Base-by-base conservation (phyloP, 2,888 invertebrate genomes). In the Branchellion lobata region DNA sequence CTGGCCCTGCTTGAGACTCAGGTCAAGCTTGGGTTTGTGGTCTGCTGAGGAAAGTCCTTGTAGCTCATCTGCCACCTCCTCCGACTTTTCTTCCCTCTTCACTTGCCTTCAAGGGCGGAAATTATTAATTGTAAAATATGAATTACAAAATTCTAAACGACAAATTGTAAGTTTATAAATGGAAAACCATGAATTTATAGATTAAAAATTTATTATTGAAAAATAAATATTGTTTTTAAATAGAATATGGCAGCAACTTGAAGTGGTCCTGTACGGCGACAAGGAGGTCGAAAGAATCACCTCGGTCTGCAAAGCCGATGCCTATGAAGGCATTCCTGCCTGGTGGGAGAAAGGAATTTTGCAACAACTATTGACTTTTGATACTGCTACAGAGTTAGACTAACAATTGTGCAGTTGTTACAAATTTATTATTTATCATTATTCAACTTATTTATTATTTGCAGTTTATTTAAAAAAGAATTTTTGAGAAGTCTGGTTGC, bases 1-100 rank as follows among this genome's bases (percentile, higher is more conserved):
- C 90, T 99, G 96, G 29, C 99, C 99, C 86, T 98, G 98, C 87
- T 99, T 99, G 87, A 99, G 98, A 74, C 96, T 93, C 79, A 99
- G 90, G 90, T 99, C 97, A 65, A 99, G 89, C 84, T 94, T 92
- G 84, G 90, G 90, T 91, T 91, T 85, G 33, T 91, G 91, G 85
- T 92, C 92, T 14, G 31, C 36, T 31, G 33, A 29, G 31, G 77
- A 27, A n/a, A 53, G 24, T n/a, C 47, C 24, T 21, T 31, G 61
- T 0, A 34, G 29, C 31, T 24, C 40, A n/a, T 33, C 33, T 1
- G 65, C 34, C 36, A 40, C 3, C 33, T 61, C 82, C 91, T 92
- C 87, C 92, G 89, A 92, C 93, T 94, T 84, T 29, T 81, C 81
- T 78, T 86, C 87, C 82, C 86, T 85, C 81, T 86, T 86, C 65